These are phyloP conservation scores for Antitype chi DNA, from an alignment of 2,888 invertebrate genomes.

Conservation along the genomic window DNA sequence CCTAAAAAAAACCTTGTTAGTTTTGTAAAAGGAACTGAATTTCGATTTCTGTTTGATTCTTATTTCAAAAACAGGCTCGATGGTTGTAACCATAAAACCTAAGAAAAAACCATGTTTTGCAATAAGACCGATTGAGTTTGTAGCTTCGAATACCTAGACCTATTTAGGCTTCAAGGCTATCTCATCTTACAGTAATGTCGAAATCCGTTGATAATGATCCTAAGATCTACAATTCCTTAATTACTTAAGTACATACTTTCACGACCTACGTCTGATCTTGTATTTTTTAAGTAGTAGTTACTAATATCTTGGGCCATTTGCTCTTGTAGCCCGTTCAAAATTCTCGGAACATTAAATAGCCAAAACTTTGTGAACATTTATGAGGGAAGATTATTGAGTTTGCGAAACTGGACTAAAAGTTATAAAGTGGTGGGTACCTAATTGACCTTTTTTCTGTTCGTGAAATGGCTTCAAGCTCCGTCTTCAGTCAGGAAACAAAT, in stretches of 20 bases:
- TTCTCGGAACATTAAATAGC: conserved; percentile 52
- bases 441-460: conserved; percentile 34
- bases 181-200: not conserved
- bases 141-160: no score
- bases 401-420: conserved; percentile 49
- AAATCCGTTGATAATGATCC: not conserved
- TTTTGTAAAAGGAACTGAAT: no score
- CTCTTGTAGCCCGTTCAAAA: conserved; percentile 34
- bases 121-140: not conserved
- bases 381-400: conserved; percentile 57
- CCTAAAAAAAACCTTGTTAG: no score
- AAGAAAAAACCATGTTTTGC: no score
- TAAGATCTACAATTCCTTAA: not conserved
- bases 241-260: not conserved
- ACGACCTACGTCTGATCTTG: not conserved
- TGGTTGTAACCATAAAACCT: no score
- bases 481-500: not conserved
- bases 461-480: not conserved
- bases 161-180: not conserved
- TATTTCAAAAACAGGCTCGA: no score
- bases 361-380: conserved; percentile 55
- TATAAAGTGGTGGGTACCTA: conserved; percentile 48
- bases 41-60: no score
- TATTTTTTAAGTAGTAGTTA: not conserved
- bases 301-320: conserved; percentile 48